Conservation (phyloP, 2,113 vertebrate species). For the Lontra canadensis region DNA sequence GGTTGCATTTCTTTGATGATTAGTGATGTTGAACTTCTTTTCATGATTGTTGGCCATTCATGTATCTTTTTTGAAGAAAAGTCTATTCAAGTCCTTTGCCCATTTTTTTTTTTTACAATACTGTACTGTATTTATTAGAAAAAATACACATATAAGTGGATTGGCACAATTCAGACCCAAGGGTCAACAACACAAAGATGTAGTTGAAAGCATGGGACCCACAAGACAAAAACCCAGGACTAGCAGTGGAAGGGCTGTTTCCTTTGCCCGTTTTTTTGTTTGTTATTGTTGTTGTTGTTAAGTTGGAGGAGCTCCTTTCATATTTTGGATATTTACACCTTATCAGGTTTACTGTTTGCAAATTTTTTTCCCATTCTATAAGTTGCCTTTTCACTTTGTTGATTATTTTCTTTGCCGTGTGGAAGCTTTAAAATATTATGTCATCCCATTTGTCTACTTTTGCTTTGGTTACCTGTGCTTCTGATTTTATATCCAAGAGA, state of each 20-base stretch:
- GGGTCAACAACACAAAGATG: too few relatives aligned
- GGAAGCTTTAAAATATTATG: not conserved
- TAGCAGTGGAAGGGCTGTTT: too few relatives aligned
- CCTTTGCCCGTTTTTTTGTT: not conserved
- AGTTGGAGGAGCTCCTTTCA: not conserved
- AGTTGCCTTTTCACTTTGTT: not conserved
- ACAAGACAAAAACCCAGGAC: too few relatives aligned
- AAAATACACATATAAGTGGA: too few relatives aligned
- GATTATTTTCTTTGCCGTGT: not conserved
- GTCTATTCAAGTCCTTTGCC: not conserved
- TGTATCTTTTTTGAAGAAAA: not conserved
- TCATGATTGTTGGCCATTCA: not conserved
- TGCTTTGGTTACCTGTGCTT: not conserved
- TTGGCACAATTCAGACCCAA: too few relatives aligned
- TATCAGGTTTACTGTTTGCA: not conserved
- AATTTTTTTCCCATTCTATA: not conserved
- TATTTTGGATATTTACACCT: not conserved
- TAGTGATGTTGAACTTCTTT: not conserved
- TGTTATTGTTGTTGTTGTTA: not conserved
- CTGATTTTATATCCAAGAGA: not conserved
- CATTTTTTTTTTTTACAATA: not conserved
- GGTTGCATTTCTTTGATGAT: not conserved
- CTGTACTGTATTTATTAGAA: too few relatives aligned
- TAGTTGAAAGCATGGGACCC: too few relatives aligned
- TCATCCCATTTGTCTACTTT: not conserved